Evolutionary conservation across 2,888 invertebrate genomes (phyloP).

Genomic region (Xylota segnis): DNA sequence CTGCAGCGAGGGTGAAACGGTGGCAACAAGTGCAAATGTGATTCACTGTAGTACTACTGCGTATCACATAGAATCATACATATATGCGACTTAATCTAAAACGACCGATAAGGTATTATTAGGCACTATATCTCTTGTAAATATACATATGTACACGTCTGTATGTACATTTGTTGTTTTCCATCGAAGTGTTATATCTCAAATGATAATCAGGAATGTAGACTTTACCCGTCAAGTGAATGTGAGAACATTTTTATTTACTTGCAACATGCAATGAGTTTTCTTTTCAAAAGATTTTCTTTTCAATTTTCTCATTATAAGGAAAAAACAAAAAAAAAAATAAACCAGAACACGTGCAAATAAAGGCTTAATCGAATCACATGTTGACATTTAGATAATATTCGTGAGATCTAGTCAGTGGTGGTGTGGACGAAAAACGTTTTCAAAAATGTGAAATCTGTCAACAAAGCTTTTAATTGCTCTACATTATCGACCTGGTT

Average conservation of each 20-base stretch:
- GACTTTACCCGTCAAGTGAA: background rate
- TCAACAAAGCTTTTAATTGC: background rate
- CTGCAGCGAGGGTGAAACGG: background rate
- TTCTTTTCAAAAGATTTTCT: background rate
- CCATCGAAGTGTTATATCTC: background rate
- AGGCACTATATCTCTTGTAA: background rate
- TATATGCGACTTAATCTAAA: constrained; percentile 24
- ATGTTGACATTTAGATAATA: background rate
- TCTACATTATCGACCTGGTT: background rate
- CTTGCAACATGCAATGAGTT: background rate
- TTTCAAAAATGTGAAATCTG: background rate
- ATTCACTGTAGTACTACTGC: constrained; percentile 9
- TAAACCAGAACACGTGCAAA: background rate
- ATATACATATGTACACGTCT: too few relatives aligned
- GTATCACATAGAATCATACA: constrained; percentile 16
- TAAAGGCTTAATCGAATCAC: background rate
- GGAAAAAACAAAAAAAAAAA: background rate
- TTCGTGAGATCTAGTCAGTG: background rate
- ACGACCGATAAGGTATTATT: background rate
- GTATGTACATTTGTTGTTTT: background rate
- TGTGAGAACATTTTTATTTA: constrained; percentile 5
- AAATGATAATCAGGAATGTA: background rate
- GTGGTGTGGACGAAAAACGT: background rate
- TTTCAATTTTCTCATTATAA: background rate
- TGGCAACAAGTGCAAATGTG: background rate